Evolutionary conservation across 2,888 invertebrate genomes (phyloP), one percentile per base, ranked within the genome.

Genomic region (Eutolmus rufibarbis): DNA sequence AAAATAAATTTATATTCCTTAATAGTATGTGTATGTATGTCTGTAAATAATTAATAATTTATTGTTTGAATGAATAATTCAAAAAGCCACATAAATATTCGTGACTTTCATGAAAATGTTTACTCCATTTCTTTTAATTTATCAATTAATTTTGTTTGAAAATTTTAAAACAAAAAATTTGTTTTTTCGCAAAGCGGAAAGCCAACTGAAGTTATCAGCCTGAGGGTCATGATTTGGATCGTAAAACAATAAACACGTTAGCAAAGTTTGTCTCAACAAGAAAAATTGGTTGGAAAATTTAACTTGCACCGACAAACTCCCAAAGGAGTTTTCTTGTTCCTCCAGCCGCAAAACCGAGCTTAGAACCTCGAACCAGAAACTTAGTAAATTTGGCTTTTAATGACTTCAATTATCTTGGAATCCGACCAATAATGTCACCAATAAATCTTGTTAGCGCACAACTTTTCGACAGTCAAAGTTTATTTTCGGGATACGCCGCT

Each of bases 381-480:
- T 40, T 74, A 46, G 46, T 77, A 77, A 56, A 77, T 77, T 77
- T 56, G 34, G 56, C 74, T 56, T 77, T 86, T 77, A 77, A 86
- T 86, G 56, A 86, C 74, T 77, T 77, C 86, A 86, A 86, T 86
- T 86, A 86, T 86, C 86, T 86, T 23, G 19, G 77, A 34, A 86
- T 86, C 86, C 77, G 77, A 56, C 86, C 86, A 86, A 86, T 86
- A 77, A 86, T 86, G 86, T 86, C 56, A 46, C 86, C 86, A 56
- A 86, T 86, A 86, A 77, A 86, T 86, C 86, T 86, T 86, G 86
- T 76, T 77, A 86, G 86, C 77, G 77, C 77, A 86, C 86, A 86
- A 86, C 77, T 86, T 86, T 86, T 40, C 77, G 77, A 76, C 76
- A 74, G 86, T n/a, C 43, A 76, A 86, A 86, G 86, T 86, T 86